Evolutionary conservation across 2,113 vertebrate genomes (phyloP), one percentile per base, ranked within the genome.

Genomic region (Capricornis sumatraensis): DNA sequence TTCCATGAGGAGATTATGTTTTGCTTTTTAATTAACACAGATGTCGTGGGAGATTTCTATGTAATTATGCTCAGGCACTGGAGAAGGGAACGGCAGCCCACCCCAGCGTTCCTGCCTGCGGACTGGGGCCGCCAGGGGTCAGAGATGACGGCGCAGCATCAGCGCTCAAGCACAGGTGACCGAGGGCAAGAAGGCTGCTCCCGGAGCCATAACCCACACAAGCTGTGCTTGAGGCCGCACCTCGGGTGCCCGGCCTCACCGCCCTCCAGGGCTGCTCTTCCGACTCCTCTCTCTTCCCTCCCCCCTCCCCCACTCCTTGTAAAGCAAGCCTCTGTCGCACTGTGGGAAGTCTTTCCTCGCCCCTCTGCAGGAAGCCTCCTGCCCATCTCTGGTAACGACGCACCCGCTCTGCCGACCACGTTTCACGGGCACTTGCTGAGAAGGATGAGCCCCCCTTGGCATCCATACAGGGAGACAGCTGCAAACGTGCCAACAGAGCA

Each of bases 341-440:
- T 45, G 60, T 47, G 19, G 50, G 23, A 82, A 45, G 27, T 57
- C 71, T 96, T 85, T 52, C 60, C 40, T 84, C 60, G n/a, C n/a
- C 21, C n/a, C 15, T 53, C 16, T 53, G 50, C 55, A 89, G 45
- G 74, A 60, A 55, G 28, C 16, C 30, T 74, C 58, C 30, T 71
- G 83, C 43, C 50, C 13, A 0, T 47, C 1, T 90, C 95, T 71
- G 82, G 84, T 36, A 19, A 83, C 13, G 87, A 60, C n/a, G 12
- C 17, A 25, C 83, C 89, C 43, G 33, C 45, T 87, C 94, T 50
- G 96, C 94, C 58, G 43, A 55, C 62, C 17, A 33, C 4, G 17
- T 45, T 45, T 57, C 52, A 33, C 57, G 92, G 71, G 90, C 92
- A 7, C 86, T 96, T n/a, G 58, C 55, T 45, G 40, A 88, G 84